Conservation (phyloP, 1,140 invertebrate species). For the Temnothorax longispinosus region DNA sequence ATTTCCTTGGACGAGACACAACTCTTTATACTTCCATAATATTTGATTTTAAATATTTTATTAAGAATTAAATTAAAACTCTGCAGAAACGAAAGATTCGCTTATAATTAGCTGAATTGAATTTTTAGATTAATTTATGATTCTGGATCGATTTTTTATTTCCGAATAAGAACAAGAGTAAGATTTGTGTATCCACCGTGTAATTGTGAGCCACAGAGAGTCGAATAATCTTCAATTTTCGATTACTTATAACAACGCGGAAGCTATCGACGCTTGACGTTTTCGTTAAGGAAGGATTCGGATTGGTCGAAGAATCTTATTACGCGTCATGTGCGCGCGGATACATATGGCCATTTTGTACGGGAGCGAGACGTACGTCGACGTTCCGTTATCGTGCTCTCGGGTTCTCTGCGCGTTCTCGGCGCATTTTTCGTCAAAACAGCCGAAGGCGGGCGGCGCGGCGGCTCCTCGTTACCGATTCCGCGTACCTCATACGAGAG, state of each 20-base stretch:
- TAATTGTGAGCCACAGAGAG: no score
- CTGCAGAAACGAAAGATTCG: background rate
- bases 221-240: background rate
- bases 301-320: conserved; percentile 9
- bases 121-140: background rate
- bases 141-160: background rate
- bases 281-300: background rate
- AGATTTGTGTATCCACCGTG: background rate
- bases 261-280: background rate
- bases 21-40: background rate
- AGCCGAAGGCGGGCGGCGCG: conserved; percentile 33
- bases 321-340: background rate
- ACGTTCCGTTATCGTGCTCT: conserved; percentile 48
- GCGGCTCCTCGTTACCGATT: conserved; percentile 52
- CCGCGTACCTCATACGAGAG: conserved; percentile 32
- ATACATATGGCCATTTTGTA: background rate
- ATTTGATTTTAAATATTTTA: background rate
- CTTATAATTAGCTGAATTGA: background rate
- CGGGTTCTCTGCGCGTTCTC: conserved; percentile 10
- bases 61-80: background rate
- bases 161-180: background rate
- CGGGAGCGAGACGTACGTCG: background rate
- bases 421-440: conserved; percentile 41
- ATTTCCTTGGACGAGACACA: background rate
- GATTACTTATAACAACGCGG: background rate